Percentiles rank a stretch among this genome's conserved stretches.
These are phyloP conservation scores for Tonatia bakeri DNA, from an alignment of 2,113 vertebrate genomes.

Conservation along the genomic window DNA sequence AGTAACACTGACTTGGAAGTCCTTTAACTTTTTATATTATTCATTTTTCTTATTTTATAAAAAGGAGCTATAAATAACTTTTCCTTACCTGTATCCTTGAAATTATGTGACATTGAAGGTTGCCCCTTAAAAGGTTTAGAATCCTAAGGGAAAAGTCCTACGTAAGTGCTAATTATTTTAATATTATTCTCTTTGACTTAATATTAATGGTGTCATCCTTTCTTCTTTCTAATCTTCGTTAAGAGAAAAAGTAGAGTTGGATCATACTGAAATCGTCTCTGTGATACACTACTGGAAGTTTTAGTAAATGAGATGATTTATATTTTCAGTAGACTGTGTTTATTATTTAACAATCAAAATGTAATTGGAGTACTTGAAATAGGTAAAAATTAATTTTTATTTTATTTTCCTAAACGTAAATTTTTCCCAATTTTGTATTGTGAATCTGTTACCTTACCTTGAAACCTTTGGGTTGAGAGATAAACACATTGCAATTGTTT, in stretches of 20 bases:
- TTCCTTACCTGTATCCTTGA: slow-evolving; percentile 30
- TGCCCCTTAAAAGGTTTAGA: neutral
- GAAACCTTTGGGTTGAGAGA: neutral
- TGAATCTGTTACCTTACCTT: neutral
- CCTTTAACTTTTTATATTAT: neutral
- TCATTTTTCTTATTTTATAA: slow-evolving; percentile 25
- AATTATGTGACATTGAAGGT: neutral
- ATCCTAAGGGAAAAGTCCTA: neutral
- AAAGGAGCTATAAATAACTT: slow-evolving; percentile 13
- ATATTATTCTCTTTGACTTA: slow-evolving; percentile 24
- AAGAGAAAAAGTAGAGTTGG: neutral
- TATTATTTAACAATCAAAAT: slow-evolving; percentile 18
- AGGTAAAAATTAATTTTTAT: slow-evolving; percentile 4
- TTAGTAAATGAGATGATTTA: slow-evolving; percentile 22
- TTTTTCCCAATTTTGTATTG: neutral
- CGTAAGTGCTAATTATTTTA: slow-evolving; percentile 27
- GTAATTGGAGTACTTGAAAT: neutral
- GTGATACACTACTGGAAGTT: neutral
- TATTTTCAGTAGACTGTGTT: slow-evolving; percentile 11
- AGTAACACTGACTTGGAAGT: neutral
- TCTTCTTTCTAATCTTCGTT: slow-evolving; percentile 31
- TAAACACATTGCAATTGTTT: neutral
- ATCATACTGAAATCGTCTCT: neutral
- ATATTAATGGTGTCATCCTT: neutral
- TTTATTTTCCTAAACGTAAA: slow-evolving; percentile 8